Evolutionary conservation across 1,140 invertebrate genomes (phyloP).

Genomic region (Heliconius hewitsoni): DNA sequence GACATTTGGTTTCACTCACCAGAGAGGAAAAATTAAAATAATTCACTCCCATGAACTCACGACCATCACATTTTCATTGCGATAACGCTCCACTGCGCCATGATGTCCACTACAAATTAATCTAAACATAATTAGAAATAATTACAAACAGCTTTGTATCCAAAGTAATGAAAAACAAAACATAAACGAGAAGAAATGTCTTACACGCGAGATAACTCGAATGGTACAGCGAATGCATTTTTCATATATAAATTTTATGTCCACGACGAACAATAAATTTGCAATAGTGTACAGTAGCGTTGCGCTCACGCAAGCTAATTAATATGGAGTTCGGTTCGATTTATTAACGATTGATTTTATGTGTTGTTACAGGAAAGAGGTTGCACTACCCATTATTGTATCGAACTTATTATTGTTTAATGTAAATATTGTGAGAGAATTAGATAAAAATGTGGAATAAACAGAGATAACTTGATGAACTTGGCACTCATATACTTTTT

Average conservation of each 20-base stretch:
- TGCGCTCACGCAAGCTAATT: slow-evolving; percentile 74
- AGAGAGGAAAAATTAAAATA: too few relatives aligned
- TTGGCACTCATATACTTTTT: too few relatives aligned
- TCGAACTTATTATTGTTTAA: too few relatives aligned
- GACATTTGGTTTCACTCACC: too few relatives aligned
- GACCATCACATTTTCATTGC: too few relatives aligned
- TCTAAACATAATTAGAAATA: background rate
- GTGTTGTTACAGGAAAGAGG: slow-evolving; percentile 42
- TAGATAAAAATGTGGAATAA: too few relatives aligned
- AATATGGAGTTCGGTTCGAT: slow-evolving; percentile 76
- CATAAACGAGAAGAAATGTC: slow-evolving; percentile 15
- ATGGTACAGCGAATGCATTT: slow-evolving; percentile 60
- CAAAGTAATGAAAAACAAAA: background rate
- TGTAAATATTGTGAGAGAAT: too few relatives aligned
- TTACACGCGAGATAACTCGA: slow-evolving; percentile 40
- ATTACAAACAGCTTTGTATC: background rate
- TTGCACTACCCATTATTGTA: background rate
- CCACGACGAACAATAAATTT: slow-evolving; percentile 61
- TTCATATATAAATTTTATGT: slow-evolving; percentile 75
- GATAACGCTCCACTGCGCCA: too few relatives aligned
- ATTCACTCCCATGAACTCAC: too few relatives aligned
- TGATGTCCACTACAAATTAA: background rate
- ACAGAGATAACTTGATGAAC: too few relatives aligned
- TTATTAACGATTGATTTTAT: slow-evolving; percentile 69
- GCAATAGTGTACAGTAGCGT: slow-evolving; percentile 63